A percentile compares a stretch with the other conserved stretches of the same genome.
Evolutionary conservation across 2,113 vertebrate species (phyloP).

Genomic region (Kryptolebias marmoratus): DNA sequence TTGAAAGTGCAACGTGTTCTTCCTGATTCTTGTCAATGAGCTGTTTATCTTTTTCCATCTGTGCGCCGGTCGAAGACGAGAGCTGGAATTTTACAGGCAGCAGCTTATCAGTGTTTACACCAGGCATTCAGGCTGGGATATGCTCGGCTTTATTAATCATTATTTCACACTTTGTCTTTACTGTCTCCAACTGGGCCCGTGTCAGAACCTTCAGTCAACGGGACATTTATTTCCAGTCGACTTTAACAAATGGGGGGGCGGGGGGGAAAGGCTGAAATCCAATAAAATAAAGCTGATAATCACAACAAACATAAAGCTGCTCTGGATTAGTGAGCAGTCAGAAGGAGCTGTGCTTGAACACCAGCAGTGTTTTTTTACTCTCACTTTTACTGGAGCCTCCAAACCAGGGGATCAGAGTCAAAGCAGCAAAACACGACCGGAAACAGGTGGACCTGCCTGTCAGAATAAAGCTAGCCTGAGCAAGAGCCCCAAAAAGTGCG

Average conservation of each 20-base stretch:
- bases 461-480: conserved; percentile 13
- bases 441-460: neutral
- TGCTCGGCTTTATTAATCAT: neutral
- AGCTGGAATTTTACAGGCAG: neutral
- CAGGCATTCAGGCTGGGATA: neutral
- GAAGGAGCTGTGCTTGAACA: conserved; percentile 27
- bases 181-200: neutral
- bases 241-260: too few species aligned
- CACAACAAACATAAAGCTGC: neutral
- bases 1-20: conserved; percentile 50
- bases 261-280: too few species aligned
- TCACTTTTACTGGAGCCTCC: conserved; percentile 1
- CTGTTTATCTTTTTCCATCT: conserved; percentile 33
- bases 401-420: conserved; percentile 7
- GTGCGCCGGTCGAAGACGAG: conserved; percentile 8
- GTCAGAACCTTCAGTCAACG: neutral
- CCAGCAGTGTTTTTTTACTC: conserved; percentile 52
- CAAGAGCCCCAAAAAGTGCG: too few species aligned
- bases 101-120: neutral
- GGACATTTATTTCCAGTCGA: too few species aligned
- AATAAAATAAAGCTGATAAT: neutral
- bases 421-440: conserved; percentile 14
- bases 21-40: conserved; percentile 50
- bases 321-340: conserved; percentile 9
- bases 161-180: neutral